Percentiles rank a stretch among this genome's conserved stretches.
Evolutionary conservation across 2,888 invertebrate genomes (phyloP).

Genomic region (Frankliniella fusca): DNA sequence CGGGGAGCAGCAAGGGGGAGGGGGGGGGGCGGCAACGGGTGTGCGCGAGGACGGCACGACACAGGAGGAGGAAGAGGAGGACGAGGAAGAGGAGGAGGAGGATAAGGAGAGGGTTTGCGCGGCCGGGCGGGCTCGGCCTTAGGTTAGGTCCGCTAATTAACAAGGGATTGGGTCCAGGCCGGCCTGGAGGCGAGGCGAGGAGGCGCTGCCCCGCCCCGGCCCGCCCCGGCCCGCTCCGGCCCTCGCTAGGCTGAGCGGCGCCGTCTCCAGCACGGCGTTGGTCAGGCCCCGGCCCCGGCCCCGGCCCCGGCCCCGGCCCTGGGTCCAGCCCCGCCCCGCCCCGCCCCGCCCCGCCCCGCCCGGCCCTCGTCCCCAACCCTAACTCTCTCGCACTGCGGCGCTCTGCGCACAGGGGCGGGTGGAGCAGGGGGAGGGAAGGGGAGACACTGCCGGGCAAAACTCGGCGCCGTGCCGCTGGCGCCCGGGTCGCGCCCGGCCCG

Average conservation of each 20-base stretch:
- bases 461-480: no score
- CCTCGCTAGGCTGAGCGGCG: background rate
- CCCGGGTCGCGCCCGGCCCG: no score
- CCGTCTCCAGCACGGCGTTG: background rate
- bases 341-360: no score
- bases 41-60: no score
- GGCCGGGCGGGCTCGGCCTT: conserved; percentile 40
- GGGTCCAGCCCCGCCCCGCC: no score
- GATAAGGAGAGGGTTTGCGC: conserved; percentile 39
- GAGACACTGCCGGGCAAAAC: no score
- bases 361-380: no score
- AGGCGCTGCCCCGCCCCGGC: conserved; percentile 47
- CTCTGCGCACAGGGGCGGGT: no score
- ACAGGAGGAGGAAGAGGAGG: conserved; percentile 31
- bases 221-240: background rate
- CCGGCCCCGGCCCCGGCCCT: no score
- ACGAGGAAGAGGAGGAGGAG: conserved; percentile 39
- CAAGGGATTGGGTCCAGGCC: conserved; percentile 40
- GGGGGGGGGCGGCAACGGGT: background rate
- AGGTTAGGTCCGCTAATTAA: conserved; percentile 35
- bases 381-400: no score
- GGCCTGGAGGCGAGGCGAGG: conserved; percentile 49
- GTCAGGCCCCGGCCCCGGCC: background rate
- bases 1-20: background rate
- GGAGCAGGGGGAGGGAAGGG: no score